Evolutionary conservation across 2,113 vertebrate species (phyloP), one percentile per base, ranked within the genome.

Genomic region (Nesoenas mayeri): DNA sequence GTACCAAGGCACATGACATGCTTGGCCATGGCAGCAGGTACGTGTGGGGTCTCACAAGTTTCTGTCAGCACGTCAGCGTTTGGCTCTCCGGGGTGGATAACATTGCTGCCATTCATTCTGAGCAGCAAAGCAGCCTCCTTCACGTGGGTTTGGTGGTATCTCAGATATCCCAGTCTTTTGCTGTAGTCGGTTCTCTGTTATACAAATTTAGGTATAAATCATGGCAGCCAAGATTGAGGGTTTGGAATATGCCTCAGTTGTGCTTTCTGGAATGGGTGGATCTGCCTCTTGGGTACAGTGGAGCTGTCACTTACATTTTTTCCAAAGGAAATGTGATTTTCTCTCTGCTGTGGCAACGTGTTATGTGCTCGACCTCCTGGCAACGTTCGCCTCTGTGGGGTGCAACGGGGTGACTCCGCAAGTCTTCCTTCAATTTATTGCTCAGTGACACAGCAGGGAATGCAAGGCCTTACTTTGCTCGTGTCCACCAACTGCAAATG

Each of bases 81-180:
- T 0, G 1, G n/a, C 29, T 80, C 58, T 83, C 28, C 3, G 0
- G 47, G 16, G 15, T 14, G 60, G 72, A 8, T 26, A 8, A 12
- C 0, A 0, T 48, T 56, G 61, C 48, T 75, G 88, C 61, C 26
- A 0, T 42, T 88, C n/a, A 22, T 71, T 58, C 42, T 5, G 34
- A 54, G 66, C 44, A 61, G n/a, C 1, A 0, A 15, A 38, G 16
- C 38, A 42, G 48, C 34, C 40, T 56, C 62, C 2, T 79, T 91
- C 5, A 0, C 6, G 0, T 15, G 8, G 4, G 31, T 58, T 34
- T 58, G 47, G 26, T 0, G 2, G 54, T 50, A 54, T 60, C n/a
- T 74, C 17, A 24, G 1, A 6, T 54, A 58, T 12, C 51, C 14
- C n/a, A 67, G 2, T 15, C 24, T 50, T 70, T 34, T 0, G 2